Conservation (phyloP, 2,888 invertebrate genomes). For the Ischnura elegans region DNA sequence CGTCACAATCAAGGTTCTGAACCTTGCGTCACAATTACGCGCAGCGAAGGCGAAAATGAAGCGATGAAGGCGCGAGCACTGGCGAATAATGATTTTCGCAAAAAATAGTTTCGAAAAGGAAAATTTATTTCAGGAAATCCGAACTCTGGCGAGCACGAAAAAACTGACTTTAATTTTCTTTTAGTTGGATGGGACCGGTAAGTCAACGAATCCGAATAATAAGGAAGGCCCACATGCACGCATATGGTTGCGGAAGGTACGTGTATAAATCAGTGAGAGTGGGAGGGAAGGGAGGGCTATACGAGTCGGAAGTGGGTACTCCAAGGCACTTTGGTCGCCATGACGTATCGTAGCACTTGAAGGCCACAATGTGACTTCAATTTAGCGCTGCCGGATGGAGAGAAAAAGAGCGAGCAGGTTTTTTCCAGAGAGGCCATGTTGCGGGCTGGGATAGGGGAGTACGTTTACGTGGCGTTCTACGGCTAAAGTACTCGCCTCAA, state of each 20-base stretch:
- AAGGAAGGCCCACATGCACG: slow-evolving; percentile 16
- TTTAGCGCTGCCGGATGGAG: not conserved
- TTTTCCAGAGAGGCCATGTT: not conserved
- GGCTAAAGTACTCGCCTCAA: not conserved
- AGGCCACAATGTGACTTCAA: slow-evolving; percentile 10
- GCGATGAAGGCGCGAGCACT: too few species aligned
- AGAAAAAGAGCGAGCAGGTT: too few species aligned
- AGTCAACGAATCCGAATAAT: not conserved
- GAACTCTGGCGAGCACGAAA: too few species aligned
- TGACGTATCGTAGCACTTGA: slow-evolving; percentile 23
- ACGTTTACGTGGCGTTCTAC: not conserved
- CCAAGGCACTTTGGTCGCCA: not conserved
- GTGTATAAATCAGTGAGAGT: not conserved
- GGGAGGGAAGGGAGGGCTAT: not conserved
- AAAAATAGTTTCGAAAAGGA: too few species aligned
- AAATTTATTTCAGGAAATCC: too few species aligned
- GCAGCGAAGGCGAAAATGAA: too few species aligned
- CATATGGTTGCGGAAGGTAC: not conserved
- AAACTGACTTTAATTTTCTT: too few species aligned
- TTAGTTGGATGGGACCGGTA: not conserved
- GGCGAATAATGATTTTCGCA: too few species aligned
- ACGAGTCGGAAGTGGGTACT: slow-evolving; percentile 16
- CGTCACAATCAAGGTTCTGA: too few species aligned
- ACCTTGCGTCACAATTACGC: too few species aligned
- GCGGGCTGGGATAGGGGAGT: not conserved